Conservation (phyloP, 2,797 vertebrate species). For the Melanotaenia parkinsoni region DNA sequence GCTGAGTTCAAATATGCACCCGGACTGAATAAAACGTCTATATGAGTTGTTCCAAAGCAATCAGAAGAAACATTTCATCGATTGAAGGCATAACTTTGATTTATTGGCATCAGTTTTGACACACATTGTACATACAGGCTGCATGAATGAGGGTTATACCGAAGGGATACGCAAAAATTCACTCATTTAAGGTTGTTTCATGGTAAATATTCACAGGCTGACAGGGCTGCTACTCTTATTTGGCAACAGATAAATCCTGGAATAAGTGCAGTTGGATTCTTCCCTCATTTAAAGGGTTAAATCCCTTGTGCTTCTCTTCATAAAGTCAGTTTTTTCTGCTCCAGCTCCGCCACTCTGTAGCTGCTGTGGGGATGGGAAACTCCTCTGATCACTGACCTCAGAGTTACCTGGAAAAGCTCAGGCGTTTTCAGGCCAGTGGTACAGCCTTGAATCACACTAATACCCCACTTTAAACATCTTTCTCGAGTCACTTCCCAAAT, state of each 20-base stretch:
- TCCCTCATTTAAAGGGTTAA: no score
- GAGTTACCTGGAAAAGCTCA: not conserved
- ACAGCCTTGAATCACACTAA: not conserved
- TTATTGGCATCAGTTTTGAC: slow-evolving; percentile 63
- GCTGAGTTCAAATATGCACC: not conserved
- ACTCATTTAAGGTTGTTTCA: slow-evolving; percentile 21
- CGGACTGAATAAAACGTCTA: not conserved
- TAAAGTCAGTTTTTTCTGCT: not conserved
- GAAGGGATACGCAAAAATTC: slow-evolving; percentile 13
- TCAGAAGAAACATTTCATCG: not conserved
- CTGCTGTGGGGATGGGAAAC: slow-evolving; percentile 1
- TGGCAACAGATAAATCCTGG: slow-evolving; percentile 15
- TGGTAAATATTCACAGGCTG: not conserved
- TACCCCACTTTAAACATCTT: not conserved
- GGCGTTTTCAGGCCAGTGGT: not conserved
- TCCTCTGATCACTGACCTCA: not conserved
- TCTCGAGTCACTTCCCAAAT: not conserved
- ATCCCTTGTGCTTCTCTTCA: not conserved
- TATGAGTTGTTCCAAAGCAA: not conserved
- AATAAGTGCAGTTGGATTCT: not conserved
- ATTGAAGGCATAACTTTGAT: slow-evolving; percentile 54
- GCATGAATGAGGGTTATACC: slow-evolving; percentile 16
- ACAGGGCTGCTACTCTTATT: not conserved
- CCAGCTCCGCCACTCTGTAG: not conserved
- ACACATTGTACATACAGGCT: slow-evolving; percentile 31